Evolutionary conservation across 2,888 invertebrate species (phyloP).

Genomic region (Gerris lacustris): DNA sequence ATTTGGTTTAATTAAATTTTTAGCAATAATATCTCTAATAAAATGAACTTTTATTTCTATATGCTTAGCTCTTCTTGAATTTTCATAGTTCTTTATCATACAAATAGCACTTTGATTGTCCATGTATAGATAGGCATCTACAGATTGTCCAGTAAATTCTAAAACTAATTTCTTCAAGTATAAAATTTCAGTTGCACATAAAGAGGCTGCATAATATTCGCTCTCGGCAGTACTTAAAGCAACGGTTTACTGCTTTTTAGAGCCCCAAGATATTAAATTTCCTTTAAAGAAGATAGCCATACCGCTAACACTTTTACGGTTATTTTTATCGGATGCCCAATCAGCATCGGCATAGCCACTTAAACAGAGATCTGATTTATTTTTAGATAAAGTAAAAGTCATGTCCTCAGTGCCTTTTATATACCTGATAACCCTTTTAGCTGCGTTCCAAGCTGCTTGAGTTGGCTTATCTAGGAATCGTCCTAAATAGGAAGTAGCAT

Average conservation of each 20-base stretch:
- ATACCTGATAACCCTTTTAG: background rate
- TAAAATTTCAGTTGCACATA: slow-evolving; percentile 9
- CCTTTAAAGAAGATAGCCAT: slow-evolving; percentile 15
- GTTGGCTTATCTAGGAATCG: slow-evolving; percentile 21
- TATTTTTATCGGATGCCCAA: slow-evolving; percentile 18
- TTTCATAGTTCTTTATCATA: slow-evolving; percentile 8
- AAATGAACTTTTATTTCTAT: slow-evolving; percentile 13
- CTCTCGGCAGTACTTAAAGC: slow-evolving; percentile 19
- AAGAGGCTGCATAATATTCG: slow-evolving; percentile 16
- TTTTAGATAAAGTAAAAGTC: background rate
- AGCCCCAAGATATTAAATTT: slow-evolving; percentile 21
- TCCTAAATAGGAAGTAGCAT: slow-evolving; percentile 19
- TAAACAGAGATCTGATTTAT: background rate
- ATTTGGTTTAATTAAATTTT: slow-evolving; percentile 2
- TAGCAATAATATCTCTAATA: slow-evolving; percentile 10
- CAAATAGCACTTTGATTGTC: slow-evolving; percentile 8
- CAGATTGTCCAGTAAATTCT: slow-evolving; percentile 2
- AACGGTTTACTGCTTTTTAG: slow-evolving; percentile 20
- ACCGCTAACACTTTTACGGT: slow-evolving; percentile 19
- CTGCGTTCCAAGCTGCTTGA: slow-evolving; percentile 3
- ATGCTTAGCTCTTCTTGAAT: slow-evolving; percentile 10
- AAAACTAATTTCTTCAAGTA: slow-evolving; percentile 8
- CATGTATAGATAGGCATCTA: background rate
- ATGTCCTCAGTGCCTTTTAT: background rate
- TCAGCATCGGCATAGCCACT: slow-evolving; percentile 19